Evolutionary conservation across 2,888 invertebrate genomes (phyloP), one percentile per base, ranked within the genome.

Genomic region (Polyommatus icarus): DNA sequence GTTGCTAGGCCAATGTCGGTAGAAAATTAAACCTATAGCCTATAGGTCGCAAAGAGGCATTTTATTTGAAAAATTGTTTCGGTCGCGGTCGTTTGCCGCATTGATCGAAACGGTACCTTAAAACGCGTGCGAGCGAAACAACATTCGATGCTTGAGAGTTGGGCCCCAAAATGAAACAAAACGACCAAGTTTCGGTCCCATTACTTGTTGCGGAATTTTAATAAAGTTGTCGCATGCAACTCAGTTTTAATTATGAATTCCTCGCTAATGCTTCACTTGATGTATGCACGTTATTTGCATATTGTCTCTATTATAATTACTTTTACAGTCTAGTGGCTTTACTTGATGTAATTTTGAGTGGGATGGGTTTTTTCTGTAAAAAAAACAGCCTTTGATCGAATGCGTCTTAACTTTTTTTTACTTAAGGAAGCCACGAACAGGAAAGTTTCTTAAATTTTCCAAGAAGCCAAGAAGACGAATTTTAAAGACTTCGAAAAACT

Each of bases 151-250:
- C 54, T 18, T 54, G 54, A 18, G 5, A 0, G 18, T 54, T 0
- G 5, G 54, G 54, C 10, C 40, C 40, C 72, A 72, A 40, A 29
- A 67, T 10, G 61, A 10, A 67, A 67, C 67, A 67, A 67, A 67
- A 67, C 67, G 29, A 32, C 67, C 67, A 67, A 67, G 67, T 67
- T 67, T 29, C 15, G 29, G 67, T 32, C 15, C 29, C 67, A 67
- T 67, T 67, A 29, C 29, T 67, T 67, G 32, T 67, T 67, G 67
- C 24, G 67, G 67, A 67, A 67, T 67, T 67, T 67, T 32, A 67
- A 67, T 32, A 67, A 67, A 67, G 67, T 67, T 67, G 67, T 67
- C 67, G 18, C 29, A 67, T 67, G 67, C 67, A 67, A 67, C 67
- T 29, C 5, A 32, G 29, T 67, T 67, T 61, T 61, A 61, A 67